phyloP scores from a whole-genome alignment of 2,113 vertebrate species.

The Balaenoptera acutorostrata region DNA sequence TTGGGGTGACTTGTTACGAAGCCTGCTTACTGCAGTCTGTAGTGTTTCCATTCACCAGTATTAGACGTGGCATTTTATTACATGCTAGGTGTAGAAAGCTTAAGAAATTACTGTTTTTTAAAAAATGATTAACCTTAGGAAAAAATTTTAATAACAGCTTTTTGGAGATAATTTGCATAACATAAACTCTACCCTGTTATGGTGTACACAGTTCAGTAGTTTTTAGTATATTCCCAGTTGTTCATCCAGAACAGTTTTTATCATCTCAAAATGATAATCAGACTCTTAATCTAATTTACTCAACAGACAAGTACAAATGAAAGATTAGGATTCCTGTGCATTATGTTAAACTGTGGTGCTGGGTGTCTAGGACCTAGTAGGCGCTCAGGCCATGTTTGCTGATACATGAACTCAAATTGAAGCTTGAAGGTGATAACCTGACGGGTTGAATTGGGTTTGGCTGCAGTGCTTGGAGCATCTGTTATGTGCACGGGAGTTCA shows the following conservation, averaged over 20 bases:
- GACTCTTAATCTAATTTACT: background rate
- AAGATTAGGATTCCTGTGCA: background rate
- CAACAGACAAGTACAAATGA: background rate
- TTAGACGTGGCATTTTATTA: background rate
- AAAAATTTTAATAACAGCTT: background rate
- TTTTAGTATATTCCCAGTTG: background rate
- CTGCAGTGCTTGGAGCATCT: background rate
- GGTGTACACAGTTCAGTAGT: background rate
- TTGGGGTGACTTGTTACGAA: background rate
- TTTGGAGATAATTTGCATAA: background rate
- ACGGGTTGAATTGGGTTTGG: background rate
- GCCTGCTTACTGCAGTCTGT: background rate
- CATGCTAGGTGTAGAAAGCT: background rate
- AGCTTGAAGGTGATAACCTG: background rate
- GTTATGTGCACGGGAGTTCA: background rate
- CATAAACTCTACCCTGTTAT: background rate
- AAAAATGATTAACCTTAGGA: background rate
- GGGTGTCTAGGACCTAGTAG: fast-evolving
- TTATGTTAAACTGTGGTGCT: fast-evolving
- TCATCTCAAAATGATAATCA: background rate
- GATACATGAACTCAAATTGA: fast-evolving
- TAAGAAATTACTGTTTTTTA: background rate
- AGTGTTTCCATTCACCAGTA: background rate
- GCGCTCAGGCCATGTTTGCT: fast-evolving
- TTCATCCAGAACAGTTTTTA: background rate